phyloP scores from a whole-genome alignment of 2,113 vertebrate species.

The Falcunculus frontatus region DNA sequence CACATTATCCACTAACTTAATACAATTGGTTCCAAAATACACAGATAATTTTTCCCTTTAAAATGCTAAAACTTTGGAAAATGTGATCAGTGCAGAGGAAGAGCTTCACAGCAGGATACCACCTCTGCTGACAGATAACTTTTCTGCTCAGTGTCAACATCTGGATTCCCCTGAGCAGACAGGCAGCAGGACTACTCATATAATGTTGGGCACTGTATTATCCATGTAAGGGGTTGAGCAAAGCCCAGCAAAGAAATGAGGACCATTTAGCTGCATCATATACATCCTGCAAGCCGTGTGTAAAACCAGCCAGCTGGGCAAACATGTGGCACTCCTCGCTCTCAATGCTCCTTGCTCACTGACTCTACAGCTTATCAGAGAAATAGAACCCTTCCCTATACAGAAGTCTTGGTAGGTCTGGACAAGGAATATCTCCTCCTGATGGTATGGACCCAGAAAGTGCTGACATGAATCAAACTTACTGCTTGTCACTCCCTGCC shows the following conservation, averaged over 20 bases:
- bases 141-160: neutral
- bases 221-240: neutral
- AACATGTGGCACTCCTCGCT: neutral
- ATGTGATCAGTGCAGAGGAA: fast-evolving
- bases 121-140: neutral
- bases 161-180: neutral
- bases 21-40: neutral
- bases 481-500: conserved; percentile 61
- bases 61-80: neutral
- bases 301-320: neutral
- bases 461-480: conserved; percentile 63
- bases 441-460: conserved; percentile 55
- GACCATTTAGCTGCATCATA: neutral
- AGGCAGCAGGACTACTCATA: neutral
- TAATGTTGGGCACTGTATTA: fast-evolving
- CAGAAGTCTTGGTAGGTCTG: neutral
- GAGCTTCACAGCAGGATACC: neutral
- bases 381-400: conserved; percentile 20
- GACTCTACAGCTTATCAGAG: neutral
- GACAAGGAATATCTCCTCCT: conserved; percentile 8
- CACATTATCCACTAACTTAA: neutral
- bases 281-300: neutral
- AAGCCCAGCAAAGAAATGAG: neutral
- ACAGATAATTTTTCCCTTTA: neutral
- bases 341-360: neutral